Evolutionary conservation across 2,888 invertebrate species (phyloP).

Genomic region (Graphium colonna): DNA sequence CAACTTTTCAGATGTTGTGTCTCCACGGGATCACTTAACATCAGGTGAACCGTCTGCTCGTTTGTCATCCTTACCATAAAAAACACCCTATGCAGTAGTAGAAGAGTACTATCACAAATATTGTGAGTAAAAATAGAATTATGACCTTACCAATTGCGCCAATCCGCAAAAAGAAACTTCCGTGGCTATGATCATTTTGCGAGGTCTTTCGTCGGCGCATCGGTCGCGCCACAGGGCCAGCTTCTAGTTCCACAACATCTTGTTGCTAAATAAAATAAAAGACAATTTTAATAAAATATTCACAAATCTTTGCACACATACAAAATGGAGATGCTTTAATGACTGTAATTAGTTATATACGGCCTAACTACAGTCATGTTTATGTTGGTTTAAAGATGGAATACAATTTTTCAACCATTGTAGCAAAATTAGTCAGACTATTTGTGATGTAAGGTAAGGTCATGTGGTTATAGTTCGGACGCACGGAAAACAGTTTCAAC

Average conservation of each 20-base stretch:
- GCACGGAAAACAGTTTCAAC: slow-evolving; percentile 16
- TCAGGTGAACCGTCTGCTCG: no score
- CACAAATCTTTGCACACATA: background rate
- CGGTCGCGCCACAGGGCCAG: slow-evolving; percentile 82
- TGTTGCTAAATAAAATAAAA: slow-evolving; percentile 57
- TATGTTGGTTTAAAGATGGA: background rate
- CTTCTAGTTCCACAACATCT: slow-evolving; percentile 86
- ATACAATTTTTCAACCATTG: slow-evolving; percentile 7
- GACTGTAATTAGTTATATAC: slow-evolving; percentile 12
- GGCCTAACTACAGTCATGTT: background rate
- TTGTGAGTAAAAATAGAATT: slow-evolving; percentile 9
- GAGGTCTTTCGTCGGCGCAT: slow-evolving; percentile 90
- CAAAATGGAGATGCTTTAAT: background rate
- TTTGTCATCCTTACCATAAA: no score
- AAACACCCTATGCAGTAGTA: no score
- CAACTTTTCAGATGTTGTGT: no score
- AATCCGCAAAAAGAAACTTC: slow-evolving; percentile 95
- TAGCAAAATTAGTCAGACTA: slow-evolving; percentile 8
- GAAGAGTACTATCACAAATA: no score
- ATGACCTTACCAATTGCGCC: slow-evolving; percentile 96
- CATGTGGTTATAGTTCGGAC: slow-evolving; percentile 14
- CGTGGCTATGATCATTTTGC: slow-evolving; percentile 94
- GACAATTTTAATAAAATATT: background rate
- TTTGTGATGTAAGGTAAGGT: slow-evolving; percentile 2
- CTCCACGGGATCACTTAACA: no score